These are phyloP conservation scores for Stictonetta naevosa DNA, from an alignment of 2,113 vertebrate genomes.

Conservation along the genomic window DNA sequence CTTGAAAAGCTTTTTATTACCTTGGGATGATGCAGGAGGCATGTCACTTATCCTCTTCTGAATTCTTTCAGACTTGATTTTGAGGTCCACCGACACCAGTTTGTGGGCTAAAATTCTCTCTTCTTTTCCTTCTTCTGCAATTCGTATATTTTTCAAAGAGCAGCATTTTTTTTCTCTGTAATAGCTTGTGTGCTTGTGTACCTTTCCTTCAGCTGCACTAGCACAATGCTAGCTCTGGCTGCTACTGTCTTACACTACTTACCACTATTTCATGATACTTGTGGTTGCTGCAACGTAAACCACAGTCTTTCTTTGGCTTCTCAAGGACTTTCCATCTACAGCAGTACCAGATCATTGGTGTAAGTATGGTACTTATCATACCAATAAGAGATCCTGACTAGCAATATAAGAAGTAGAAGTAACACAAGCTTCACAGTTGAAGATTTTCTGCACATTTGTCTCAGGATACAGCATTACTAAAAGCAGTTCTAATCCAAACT, in stretches of 20 bases:
- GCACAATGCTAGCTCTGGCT: background rate
- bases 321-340: background rate
- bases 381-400: background rate
- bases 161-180: background rate
- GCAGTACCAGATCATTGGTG: fast-evolving
- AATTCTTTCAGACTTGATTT: background rate
- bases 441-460: background rate
- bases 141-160: background rate
- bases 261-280: background rate
- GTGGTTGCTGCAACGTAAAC: background rate
- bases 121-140: background rate
- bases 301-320: background rate
- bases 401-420: background rate
- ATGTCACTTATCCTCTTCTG: background rate
- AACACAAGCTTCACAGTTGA: fast-evolving
- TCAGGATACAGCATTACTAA: background rate
- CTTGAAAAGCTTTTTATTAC: background rate
- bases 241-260: background rate
- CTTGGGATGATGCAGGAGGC: background rate
- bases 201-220: background rate
- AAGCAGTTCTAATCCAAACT: background rate
- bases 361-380: background rate
- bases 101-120: background rate
- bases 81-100: background rate
- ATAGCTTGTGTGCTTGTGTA: background rate